Evolutionary conservation across 2,888 invertebrate genomes (phyloP), one percentile per base, ranked within the genome.

Genomic region (Drosophila algonquin): DNA sequence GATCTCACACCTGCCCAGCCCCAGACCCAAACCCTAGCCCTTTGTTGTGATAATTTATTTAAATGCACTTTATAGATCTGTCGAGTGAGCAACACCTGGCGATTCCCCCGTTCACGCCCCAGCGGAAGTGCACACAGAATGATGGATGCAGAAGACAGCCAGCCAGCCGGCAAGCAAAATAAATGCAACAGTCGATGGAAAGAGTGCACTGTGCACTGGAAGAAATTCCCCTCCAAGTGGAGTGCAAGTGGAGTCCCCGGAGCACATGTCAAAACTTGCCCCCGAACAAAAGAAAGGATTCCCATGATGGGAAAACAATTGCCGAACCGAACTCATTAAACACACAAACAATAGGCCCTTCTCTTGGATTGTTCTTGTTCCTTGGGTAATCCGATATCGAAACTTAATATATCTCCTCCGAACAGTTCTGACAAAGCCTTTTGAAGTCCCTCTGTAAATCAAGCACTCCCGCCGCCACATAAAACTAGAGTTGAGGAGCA

Each of bases 41-140:
- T 81, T 84, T 73, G 72, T 70, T 87, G 79, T 73, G 70, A 67
- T 72, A 64, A 79, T 87, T 87, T 84, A 82, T 77, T 79, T 77
- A 81, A 87, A 85, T 84, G 77, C 72, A 81, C 58, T 77, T 81
- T 81, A 70, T 81, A 74, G 77, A 81, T 71, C 68, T 61, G 75
- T 55, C 67, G 44, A 40, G 24, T 9, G n/a, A 55, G 53, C 47
- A 73, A 79, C 81, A 84, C 76, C 81, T 81, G 81, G 85, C 72
- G 56, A 14, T 9, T 73, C 69, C 69, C 60, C 73, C 27, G 32
- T 48, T 14, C 40, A 14, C 40, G 51, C 8, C 27, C 67, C 50
- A 76, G 62, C 58, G 75, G 69, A 81, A 63, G 65, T 69, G 68
- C 68, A 63, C 61, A 59, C 30, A 51, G 27, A 27, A 72, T 63